These are phyloP conservation scores for Platycnemis pennipes DNA, from an alignment of 2,888 invertebrate species.

Conservation along the genomic window DNA sequence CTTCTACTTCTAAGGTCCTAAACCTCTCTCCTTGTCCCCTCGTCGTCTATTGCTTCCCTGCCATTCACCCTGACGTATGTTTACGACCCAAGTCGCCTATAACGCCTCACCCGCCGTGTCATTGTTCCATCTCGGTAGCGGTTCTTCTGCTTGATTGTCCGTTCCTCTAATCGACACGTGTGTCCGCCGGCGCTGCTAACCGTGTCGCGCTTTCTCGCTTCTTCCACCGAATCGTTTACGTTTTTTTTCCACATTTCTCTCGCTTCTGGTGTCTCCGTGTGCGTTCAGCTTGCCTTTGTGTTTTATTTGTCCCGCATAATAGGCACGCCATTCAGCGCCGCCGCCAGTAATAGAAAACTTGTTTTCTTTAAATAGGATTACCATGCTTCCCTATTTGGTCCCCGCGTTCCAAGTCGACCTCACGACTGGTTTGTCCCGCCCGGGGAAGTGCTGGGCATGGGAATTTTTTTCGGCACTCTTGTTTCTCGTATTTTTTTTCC, in stretches of 20 bases:
- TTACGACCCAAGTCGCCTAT: not conserved
- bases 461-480: not conserved
- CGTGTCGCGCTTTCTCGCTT: not conserved
- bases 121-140: slow-evolving; percentile 37
- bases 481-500: not conserved
- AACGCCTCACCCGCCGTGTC: not conserved
- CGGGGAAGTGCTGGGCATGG: not conserved
- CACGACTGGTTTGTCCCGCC: not conserved
- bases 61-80: not conserved
- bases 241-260: not conserved
- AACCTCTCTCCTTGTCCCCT: not conserved
- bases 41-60: not conserved
- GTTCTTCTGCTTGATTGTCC: not conserved
- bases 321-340: not conserved
- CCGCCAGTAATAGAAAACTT: not conserved
- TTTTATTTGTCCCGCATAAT: not conserved
- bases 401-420: not conserved
- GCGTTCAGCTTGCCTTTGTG: not conserved
- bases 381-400: not conserved
- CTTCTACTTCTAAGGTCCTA: too few relatives aligned
- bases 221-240: not conserved
- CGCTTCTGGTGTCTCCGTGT: not conserved
- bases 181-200: not conserved
- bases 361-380: slow-evolving; percentile 26
- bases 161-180: not conserved